Base-by-base conservation (phyloP, 2,888 invertebrate genomes). In the Pardosa pseudoannulata region DNA sequence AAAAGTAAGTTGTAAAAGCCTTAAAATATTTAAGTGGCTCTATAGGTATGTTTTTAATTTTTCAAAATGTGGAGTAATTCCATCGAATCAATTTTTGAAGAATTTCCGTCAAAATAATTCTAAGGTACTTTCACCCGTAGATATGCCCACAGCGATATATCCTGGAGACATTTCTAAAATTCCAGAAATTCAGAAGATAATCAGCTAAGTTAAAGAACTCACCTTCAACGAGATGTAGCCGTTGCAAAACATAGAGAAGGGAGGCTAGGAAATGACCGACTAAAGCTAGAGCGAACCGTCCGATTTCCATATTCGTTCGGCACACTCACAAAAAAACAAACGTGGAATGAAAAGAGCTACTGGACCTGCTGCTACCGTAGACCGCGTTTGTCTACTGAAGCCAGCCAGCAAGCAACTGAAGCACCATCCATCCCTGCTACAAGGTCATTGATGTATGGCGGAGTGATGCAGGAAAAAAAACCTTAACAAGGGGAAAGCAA, bases 191-290 rank as follows among this genome's bases (percentile, higher is more conserved):
- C n/a, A n/a, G n/a, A n/a, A n/a, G n/a, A n/a, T n/a, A n/a, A n/a
- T n/a, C n/a, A n/a, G n/a, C n/a, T n/a, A n/a, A n/a, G n/a, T n/a
- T n/a, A n/a, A 5, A 9, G 36, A 36, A 64, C 83, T 85, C 28
- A 85, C 83, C 83, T 36, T 78, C 65, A 0, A 85, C 72, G 27
- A 85, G 62, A 28, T 76, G 78, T 27, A 85, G 46, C n/a, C 73
- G 65, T 27, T 78, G 65, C n/a, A 85, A 23, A 11, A 85, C 83
- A 85, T 85, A 85, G 83, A 85, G 78, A 68, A 85, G 83, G 16
- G 83, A 85, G 83, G 83, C 78, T 31, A 85, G 73, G 83, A 85
- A 85, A 73, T 85, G 83, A 65, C 83, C 83, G 39, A 85, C 73
- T 78, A 85, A 72, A 68, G 83, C 83, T 50, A 85, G 62, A 78